Conservation (phyloP, 1,140 invertebrate genomes). For the Drosophila parvula region DNA sequence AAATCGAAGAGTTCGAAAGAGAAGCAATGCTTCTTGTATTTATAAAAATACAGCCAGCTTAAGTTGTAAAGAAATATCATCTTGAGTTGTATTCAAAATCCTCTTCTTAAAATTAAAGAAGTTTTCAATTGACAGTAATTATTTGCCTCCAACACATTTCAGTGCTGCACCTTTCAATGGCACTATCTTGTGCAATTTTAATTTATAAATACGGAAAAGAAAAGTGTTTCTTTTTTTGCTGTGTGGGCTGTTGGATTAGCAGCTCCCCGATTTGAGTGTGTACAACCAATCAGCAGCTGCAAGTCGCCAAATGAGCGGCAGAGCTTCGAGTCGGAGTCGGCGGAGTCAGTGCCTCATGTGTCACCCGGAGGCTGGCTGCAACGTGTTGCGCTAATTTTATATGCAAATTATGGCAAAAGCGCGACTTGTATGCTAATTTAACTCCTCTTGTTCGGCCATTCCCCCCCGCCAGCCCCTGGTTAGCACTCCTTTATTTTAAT, state of each 20-base stretch:
- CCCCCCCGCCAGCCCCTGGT: conserved; percentile 3
- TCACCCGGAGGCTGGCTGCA: conserved; percentile 45
- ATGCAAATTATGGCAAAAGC: conserved; percentile 82
- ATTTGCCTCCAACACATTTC: background rate
- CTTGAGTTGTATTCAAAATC: background rate
- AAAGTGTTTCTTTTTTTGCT: background rate
- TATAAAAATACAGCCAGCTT: background rate
- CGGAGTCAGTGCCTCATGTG: conserved; percentile 28
- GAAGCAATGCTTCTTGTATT: too few species aligned
- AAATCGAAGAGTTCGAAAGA: too few species aligned
- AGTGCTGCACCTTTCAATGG: too few species aligned
- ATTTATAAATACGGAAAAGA: too few species aligned
- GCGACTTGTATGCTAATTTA: conserved; percentile 80
- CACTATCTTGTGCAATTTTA: background rate
- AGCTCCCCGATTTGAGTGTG: conserved; percentile 55
- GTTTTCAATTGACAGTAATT: too few species aligned
- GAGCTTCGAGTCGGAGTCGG: conserved; percentile 19
- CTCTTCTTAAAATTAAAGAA: background rate
- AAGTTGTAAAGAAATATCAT: background rate
- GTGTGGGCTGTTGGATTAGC: conserved; percentile 27
- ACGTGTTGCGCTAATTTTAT: conserved; percentile 82
- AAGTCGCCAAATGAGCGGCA: conserved; percentile 68
- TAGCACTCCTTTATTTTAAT: conserved; percentile 68
- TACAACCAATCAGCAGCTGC: conserved; percentile 78
- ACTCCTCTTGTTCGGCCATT: conserved; percentile 38